Percentiles rank a stretch among this genome's conserved stretches.
Evolutionary conservation across 2,113 vertebrate genomes (phyloP).

Genomic region (Okapia johnstoni): DNA sequence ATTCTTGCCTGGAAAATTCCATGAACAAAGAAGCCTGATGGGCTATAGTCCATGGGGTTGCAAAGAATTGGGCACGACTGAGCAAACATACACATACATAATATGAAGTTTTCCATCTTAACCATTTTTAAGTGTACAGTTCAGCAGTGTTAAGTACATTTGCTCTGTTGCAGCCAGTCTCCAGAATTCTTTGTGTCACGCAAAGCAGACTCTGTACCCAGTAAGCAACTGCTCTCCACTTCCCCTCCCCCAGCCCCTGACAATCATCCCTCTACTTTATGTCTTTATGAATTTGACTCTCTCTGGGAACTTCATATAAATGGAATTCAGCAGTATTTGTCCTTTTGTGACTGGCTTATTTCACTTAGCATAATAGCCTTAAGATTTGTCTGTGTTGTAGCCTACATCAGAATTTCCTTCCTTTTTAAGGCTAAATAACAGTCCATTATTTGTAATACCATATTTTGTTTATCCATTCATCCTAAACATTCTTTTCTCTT

Average conservation of each 20-base stretch:
- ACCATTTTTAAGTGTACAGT: background rate
- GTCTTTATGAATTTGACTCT: background rate
- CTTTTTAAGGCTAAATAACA: constrained; percentile 4
- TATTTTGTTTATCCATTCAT: background rate
- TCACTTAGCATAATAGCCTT: background rate
- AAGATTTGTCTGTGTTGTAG: background rate
- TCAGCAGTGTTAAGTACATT: background rate
- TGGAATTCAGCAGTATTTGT: background rate
- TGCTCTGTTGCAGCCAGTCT: background rate
- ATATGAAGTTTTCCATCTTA: background rate
- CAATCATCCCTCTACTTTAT: background rate
- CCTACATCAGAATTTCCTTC: background rate
- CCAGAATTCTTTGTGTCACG: background rate
- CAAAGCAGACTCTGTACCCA: background rate
- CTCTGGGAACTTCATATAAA: background rate
- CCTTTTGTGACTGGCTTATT: background rate
- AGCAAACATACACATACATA: background rate
- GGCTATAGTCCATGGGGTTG: background rate
- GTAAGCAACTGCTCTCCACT: background rate
- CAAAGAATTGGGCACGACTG: background rate
- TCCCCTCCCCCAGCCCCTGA: too few relatives aligned
- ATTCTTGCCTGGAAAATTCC: background rate
- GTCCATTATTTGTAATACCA: background rate
- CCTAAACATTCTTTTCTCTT: background rate
- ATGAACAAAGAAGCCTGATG: background rate